phyloP scores from a whole-genome alignment of 2,113 vertebrate species.

The Rattus rattus region DNA sequence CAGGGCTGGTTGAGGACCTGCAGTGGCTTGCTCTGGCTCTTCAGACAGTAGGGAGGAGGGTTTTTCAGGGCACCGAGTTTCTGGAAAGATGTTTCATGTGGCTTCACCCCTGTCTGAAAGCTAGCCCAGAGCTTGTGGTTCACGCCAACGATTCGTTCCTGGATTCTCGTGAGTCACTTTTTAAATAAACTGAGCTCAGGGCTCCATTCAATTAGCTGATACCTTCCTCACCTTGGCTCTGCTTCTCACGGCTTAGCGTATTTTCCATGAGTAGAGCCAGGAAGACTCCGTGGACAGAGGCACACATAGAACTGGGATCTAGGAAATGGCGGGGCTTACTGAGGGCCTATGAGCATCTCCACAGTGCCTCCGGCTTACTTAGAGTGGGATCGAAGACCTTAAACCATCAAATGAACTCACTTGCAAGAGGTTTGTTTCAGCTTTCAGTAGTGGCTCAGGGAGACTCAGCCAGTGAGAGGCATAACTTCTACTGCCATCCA shows the following conservation, averaged over 20 bases:
- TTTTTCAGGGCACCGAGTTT: neutral
- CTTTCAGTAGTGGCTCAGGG: neutral
- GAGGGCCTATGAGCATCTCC: neutral
- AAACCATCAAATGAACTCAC: neutral
- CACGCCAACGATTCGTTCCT: neutral
- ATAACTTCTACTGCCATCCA: accelerated
- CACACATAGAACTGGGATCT: neutral
- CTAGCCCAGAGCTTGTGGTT: slow-evolving; percentile 23
- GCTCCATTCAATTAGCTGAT: neutral
- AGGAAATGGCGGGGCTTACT: neutral
- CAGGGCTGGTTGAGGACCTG: neutral
- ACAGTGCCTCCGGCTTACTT: neutral
- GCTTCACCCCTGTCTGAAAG: neutral
- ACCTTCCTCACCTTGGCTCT: neutral
- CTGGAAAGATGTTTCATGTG: neutral
- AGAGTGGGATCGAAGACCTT: neutral
- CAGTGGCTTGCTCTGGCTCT: neutral
- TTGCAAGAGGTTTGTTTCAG: neutral
- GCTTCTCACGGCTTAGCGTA: neutral
- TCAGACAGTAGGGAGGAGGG: neutral
- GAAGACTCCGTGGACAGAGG: neutral
- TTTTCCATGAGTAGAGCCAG: slow-evolving; percentile 9
- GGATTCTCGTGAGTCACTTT: slow-evolving; percentile 27
- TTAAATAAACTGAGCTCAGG: neutral
- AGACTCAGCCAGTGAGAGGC: too few species aligned